Evolutionary conservation across 2,888 invertebrate species (phyloP), one percentile per base, ranked within the genome.

Genomic region (Chalcosyrphus nemorum): DNA sequence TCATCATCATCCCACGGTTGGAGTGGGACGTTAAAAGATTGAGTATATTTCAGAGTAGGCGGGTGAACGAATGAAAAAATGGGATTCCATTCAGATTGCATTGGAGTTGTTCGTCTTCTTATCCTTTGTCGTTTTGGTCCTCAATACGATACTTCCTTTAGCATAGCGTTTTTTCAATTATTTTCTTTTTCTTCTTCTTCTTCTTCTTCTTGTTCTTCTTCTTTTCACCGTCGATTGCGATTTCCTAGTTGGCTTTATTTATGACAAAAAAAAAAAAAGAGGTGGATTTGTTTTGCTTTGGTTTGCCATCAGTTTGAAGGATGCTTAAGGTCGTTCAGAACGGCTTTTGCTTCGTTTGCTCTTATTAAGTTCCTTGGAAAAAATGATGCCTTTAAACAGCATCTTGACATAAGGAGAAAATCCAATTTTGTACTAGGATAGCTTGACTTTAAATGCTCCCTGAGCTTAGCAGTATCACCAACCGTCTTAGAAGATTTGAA

Each of bases 31-130:
- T 4, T 24, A 2, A n/a, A 27, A 35, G 32, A 35, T 13, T 29
- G 19, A 7, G 32, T 7, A 32, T 13, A 57, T 15, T 52, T 21
- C 35, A 21, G 9, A 11, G 52, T 27, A 61, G 43, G 52, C 38
- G 54, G 35, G n/a, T 21, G 27, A 45, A 47, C 50, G 17, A 50
- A 71, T 50, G 19, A 50, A 56, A 45, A 63, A 63, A 70, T 81
- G 41, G 50, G 50, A 71, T 76, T 57, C 43, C 68, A 81, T 74
- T 61, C 68, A 56, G 41, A 71, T 71, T 75, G 47, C 56, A 19
- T 21, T 68, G 68, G 21, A 45, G 54, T 27, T 61, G 63, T 81
- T 71, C 52, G 27, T 75, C 68, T 65, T 75, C 56, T 50, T 41
- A 70, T 63, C 61, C 47, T 56, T 68, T 70, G 47, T 35, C 65